Base-by-base conservation (phyloP, 2,113 vertebrate genomes). In the Cyphomyrus discorhynchus region DNA sequence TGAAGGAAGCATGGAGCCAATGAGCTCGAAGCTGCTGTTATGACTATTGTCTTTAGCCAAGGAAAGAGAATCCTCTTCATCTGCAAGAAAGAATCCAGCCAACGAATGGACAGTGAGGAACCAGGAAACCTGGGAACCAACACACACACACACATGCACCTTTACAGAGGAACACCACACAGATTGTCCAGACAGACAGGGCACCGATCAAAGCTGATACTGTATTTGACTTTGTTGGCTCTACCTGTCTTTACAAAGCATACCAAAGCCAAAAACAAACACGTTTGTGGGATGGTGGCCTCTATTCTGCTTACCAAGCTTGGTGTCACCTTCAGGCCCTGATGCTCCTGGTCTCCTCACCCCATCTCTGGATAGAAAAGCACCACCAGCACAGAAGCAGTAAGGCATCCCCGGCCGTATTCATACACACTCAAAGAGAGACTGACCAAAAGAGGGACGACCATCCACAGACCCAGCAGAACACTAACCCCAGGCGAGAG, bases 11-110 rank as follows among this genome's bases (percentile, higher is more conserved):
- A 98, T 99, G 90, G 98, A 99, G 47, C 96, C 96, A 5, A 97
- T 96, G 11, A 99, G 93, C 91, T 99, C 98, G 92, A 99, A 99
- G 95, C 98, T 99, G 95, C 98, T 99, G 94, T 99, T 99, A 91
- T 99, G 97, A 93, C 98, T 99, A 92, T 94, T 97, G 66, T 99
- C 98, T 92, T 99, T 99, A 0, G 95, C 95, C 56, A 97, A 92
- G 0, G 96, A 96, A 10, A 96, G 94, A 87, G 96, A 97, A 1
- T 97, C 98, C 5, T 99, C 98, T 89, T 99, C 98, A 90, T 98
- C 98, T 99, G 93, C 84, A 89, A 62, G 92, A 87, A 42, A 84
- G 15, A 83, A 66, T 46, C 56, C 2, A 56, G 13, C 84, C 9
- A 31, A 31, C 39, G 27, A 86, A 13, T 0, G 0, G n/a, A 53